Evolutionary conservation across 2,113 vertebrate genomes (phyloP).

Genomic region (western clawed frog (Xenopus tropicalis)): UCB_Xtro_10.0 CM004443.2:106156501-106157000

Average conservation of each 20-base stretch:
- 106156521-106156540: too few relatives aligned
- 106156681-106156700: too few relatives aligned
- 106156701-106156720: not conserved
- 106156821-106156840: slow-evolving; percentile 2
- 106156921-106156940: slow-evolving; percentile 6
- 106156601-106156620: too few relatives aligned
- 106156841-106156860: not conserved
- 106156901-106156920: slow-evolving; percentile 7
- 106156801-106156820: not conserved
- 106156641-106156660: too few relatives aligned
- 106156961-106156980: slow-evolving; percentile 2
- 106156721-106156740: not conserved
- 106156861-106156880: too few relatives aligned
- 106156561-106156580: too few relatives aligned
- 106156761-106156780: not conserved
- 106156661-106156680: too few relatives aligned
- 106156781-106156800: slow-evolving; percentile 2
- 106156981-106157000: slow-evolving; percentile 13
- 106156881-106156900: not conserved
- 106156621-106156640: too few relatives aligned
- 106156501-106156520: too few relatives aligned
- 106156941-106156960: slow-evolving; percentile 9
- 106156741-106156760: not conserved
- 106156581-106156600: too few relatives aligned
- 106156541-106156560: too few relatives aligned